These are phyloP conservation scores for Rhinichthys osculus DNA, from an alignment of 2,797 vertebrate genomes.

Conservation along the genomic window DNA sequence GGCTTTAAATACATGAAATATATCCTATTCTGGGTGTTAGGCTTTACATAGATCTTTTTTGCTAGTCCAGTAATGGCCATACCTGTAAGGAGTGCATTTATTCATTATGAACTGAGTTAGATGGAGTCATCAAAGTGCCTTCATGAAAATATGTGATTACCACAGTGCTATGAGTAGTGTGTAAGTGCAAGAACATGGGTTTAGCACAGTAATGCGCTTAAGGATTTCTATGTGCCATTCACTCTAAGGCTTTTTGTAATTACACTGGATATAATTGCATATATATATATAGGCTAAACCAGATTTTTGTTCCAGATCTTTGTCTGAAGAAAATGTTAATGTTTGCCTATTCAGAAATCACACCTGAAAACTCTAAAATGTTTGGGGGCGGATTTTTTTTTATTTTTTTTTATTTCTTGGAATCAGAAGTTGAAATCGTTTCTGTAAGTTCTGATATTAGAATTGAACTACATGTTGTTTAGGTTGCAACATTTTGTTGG, in stretches of 20 bases:
- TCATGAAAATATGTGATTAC: slow-evolving; percentile 45
- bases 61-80: slow-evolving; percentile 45
- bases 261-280: background rate
- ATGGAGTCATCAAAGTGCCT: slow-evolving; percentile 25
- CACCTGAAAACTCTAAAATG: background rate
- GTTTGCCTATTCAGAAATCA: background rate
- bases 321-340: too few species aligned
- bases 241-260: background rate
- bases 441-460: too few species aligned
- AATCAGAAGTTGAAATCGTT: background rate
- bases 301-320: too few species aligned
- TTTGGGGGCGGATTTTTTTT: too few species aligned
- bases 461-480: too few species aligned
- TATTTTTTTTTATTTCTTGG: too few species aligned
- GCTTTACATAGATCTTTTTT: slow-evolving; percentile 6
- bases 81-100: slow-evolving; percentile 6
- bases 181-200: slow-evolving; percentile 10
- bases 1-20: background rate
- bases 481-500: too few species aligned
- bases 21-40: background rate
- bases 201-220: background rate
- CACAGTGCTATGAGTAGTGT: slow-evolving; percentile 19
- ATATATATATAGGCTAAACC: too few species aligned
- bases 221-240: too few species aligned
- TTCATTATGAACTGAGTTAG: slow-evolving; percentile 41